Base-by-base conservation (phyloP, 2,888 invertebrate species). In the Amiota minor region DNA sequence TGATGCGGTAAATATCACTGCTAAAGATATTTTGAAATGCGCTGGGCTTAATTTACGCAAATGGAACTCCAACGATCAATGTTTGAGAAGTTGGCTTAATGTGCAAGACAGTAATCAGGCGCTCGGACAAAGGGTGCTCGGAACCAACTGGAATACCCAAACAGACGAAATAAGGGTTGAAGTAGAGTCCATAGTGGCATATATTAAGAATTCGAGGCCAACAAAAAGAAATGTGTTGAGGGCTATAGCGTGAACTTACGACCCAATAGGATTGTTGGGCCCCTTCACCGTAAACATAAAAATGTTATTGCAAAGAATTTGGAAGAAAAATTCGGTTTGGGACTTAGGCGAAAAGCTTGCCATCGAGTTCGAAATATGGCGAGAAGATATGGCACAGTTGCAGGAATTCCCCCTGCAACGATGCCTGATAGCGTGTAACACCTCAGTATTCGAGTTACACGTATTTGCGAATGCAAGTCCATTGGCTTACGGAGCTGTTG, bases 151-250 rank as follows among this genome's bases (percentile, higher is more conserved):
- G 55, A 18, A 55, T 55, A 55, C 12, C 9, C n/a, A 9, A 9
- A 16, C 55, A n/a, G 55, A 55, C 12, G 16, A 55, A 55, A 9
- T 55, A 55, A 18, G n/a, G 1, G 20, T 61, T 2, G 20, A 61
- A 2, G 18, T 61, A 61, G 61, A 61, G 61, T 61, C 61, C 12
- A 23, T 20, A 61, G n/a, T 53, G n/a, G n/a, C 53, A 53, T 53
- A 53, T n/a, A n/a, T 61, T 11, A 18, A 20, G 12, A 23, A 61
- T 61, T 18, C 23, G 12, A 16, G 20, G 4, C 20, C 61, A 12
- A 2, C 61, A 23, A 61, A 61, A 20, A 8, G 61, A 12, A 61
- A 61, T 61, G 10, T 61, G 12, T 20, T 61, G 20, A 23, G 61
- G 20, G 23, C 18, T 4, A 55, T 55, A n/a, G 55, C 16, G 16